These are phyloP conservation scores for Sebastiscus albofasciatus DNA, from an alignment of 2,797 vertebrate species.

Conservation along the genomic window DNA sequence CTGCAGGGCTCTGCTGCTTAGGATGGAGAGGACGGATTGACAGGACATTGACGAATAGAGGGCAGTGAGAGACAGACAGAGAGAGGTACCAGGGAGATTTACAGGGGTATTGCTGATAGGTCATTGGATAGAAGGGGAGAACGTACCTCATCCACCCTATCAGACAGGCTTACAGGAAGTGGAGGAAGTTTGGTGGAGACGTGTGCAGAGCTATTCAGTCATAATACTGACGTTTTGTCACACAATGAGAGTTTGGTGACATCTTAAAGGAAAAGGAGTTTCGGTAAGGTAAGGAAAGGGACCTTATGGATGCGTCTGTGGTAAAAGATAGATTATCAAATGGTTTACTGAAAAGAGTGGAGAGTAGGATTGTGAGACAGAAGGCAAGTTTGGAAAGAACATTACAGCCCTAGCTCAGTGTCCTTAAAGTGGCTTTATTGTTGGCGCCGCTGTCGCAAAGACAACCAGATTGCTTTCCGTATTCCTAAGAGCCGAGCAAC, in stretches of 20 bases:
- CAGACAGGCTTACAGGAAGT: conserved; percentile 29
- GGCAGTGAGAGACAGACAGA: conserved; percentile 3
- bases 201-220: neutral
- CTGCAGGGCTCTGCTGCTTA: conserved; percentile 44
- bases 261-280: neutral
- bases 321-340: neutral
- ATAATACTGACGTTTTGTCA: neutral
- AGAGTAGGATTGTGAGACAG: neutral
- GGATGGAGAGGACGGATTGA: conserved; percentile 33
- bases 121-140: conserved; percentile 15
- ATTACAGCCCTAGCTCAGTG: neutral
- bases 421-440: neutral
- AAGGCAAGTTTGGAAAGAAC: neutral
- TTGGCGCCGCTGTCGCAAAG: neutral
- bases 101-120: conserved; percentile 24
- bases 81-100: conserved; percentile 33
- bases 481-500: neutral
- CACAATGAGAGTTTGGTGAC: neutral
- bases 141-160: conserved; percentile 20
- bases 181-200: neutral
- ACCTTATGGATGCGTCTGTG: neutral
- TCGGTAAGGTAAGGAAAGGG: neutral
- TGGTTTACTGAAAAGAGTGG: neutral
- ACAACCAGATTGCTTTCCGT: neutral
- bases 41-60: conserved; percentile 1